Evolutionary conservation across 1,140 invertebrate genomes (phyloP).

Genomic region (Propsilocerus akamusi): DNA sequence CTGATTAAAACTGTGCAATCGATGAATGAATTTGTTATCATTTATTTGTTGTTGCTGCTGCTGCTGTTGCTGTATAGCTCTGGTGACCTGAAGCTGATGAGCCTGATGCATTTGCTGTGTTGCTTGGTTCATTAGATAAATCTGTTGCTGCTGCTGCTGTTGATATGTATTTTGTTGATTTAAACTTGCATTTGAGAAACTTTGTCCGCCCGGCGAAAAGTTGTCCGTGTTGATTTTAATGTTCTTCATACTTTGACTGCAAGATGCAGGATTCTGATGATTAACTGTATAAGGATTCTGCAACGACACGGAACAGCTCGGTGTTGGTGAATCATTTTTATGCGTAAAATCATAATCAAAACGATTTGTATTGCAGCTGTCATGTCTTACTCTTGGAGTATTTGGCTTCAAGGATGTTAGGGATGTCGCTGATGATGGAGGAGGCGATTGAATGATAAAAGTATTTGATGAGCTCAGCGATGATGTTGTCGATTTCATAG

Average conservation of each 20-base stretch:
- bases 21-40: not conserved
- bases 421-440: not conserved
- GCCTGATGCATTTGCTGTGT: too few species aligned
- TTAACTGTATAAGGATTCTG: not conserved
- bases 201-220: not conserved
- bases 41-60: not conserved
- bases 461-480: not conserved
- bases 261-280: not conserved
- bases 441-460: not conserved
- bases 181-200: too few species aligned
- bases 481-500: not conserved
- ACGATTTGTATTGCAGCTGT: too few species aligned
- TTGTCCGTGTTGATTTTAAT: conserved; percentile 1
- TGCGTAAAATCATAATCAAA: not conserved
- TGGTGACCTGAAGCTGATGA: too few species aligned
- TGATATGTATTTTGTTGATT: not conserved
- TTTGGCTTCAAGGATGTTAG: not conserved
- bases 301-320: not conserved
- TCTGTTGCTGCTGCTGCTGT: not conserved
- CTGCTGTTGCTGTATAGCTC: not conserved
- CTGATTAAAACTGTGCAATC: conserved; percentile 1
- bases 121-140: not conserved
- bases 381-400: not conserved
- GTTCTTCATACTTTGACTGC: conserved; percentile 1
- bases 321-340: not conserved